Evolutionary conservation across 1,140 invertebrate species (phyloP).

Genomic region (Bombus difficillimus): DNA sequence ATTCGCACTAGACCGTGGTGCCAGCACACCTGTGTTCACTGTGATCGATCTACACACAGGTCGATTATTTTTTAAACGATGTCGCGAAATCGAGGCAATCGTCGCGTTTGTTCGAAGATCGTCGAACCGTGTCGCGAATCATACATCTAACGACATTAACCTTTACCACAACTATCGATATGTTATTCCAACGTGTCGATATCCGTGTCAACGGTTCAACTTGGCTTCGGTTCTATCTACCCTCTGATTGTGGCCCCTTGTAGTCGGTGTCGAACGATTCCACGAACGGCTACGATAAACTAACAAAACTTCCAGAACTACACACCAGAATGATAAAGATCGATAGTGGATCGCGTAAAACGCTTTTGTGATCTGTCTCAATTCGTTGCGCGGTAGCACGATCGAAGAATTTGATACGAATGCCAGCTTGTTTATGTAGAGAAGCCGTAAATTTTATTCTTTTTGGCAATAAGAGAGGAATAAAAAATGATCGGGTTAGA

Average conservation of each 20-base stretch:
- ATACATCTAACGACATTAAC: conserved; percentile 60
- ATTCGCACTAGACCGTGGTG: background rate
- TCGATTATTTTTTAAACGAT: background rate
- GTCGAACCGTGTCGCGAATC: conserved; percentile 46
- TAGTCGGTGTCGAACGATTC: background rate
- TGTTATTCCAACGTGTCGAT: background rate
- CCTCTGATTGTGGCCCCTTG: background rate
- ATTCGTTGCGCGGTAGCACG: background rate
- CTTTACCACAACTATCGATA: conserved; percentile 38
- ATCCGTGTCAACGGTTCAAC: conserved; percentile 22
- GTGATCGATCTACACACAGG: conserved; percentile 3
- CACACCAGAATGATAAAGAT: background rate
- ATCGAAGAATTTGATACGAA: background rate
- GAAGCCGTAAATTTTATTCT: background rate
- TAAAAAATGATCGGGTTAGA: background rate
- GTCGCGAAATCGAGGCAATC: background rate
- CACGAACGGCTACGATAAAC: background rate
- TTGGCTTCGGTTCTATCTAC: background rate
- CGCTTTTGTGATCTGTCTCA: background rate
- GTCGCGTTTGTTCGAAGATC: conserved; percentile 25
- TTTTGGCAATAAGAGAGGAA: background rate
- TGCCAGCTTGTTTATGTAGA: background rate
- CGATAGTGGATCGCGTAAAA: conserved; percentile 9
- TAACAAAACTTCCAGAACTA: no score
- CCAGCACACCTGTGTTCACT: conserved; percentile 17